A percentile compares a stretch with the other conserved stretches of the same genome.
Conservation (phyloP, 2,888 invertebrate genomes). For the Amphipyra berbera region DNA sequence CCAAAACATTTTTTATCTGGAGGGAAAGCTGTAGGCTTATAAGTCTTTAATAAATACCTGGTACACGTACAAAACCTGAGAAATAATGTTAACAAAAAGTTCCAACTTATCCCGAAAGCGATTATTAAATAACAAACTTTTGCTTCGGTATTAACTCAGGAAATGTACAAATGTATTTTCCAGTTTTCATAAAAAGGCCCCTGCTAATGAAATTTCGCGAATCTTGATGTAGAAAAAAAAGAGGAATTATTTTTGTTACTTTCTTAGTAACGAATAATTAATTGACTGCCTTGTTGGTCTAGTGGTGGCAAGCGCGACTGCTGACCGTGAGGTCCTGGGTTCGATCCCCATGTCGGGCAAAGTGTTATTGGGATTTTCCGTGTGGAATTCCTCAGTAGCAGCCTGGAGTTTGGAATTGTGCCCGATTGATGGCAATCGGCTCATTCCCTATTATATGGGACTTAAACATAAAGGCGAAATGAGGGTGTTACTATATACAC, state of each 20-base stretch:
- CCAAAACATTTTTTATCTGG: background rate
- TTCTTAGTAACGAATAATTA: background rate
- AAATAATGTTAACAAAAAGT: conserved; percentile 33
- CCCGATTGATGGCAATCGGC: too few relatives aligned
- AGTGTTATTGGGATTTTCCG: too few relatives aligned
- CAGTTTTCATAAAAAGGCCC: conserved; percentile 30
- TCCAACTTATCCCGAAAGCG: conserved; percentile 21
- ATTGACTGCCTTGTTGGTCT: too few relatives aligned
- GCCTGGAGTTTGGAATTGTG: too few relatives aligned
- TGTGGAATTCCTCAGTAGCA: too few relatives aligned
- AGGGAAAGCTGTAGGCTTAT: background rate
- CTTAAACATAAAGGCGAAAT: too few relatives aligned
- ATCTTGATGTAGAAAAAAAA: conserved; percentile 4
- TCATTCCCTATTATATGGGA: too few relatives aligned
- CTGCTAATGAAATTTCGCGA: conserved; percentile 35
- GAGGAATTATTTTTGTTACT: background rate
- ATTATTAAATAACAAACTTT: conserved; percentile 52
- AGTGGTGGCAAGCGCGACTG: too few relatives aligned
- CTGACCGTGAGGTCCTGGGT: too few relatives aligned
- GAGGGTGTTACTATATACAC: too few relatives aligned
- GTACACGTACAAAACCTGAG: conserved; percentile 14
- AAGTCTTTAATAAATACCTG: conserved; percentile 1
- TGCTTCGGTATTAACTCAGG: conserved; percentile 20
- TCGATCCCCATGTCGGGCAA: too few relatives aligned
- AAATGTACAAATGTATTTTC: conserved; percentile 36